These are phyloP conservation scores for Trichomalopsis sarcophagae DNA, from an alignment of 1,140 invertebrate species.

Conservation along the genomic window DNA sequence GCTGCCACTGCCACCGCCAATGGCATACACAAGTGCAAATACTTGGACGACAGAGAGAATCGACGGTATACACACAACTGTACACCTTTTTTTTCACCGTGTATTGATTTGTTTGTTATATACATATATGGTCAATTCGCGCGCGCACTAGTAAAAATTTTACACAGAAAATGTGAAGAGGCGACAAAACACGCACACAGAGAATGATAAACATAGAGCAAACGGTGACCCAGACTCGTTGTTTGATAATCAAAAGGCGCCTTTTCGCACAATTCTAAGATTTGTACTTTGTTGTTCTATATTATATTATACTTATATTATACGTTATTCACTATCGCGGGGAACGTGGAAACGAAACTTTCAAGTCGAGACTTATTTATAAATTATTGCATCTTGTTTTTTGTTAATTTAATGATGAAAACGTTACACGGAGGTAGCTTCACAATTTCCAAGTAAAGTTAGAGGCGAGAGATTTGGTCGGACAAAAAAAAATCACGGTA, in stretches of 20 bases:
- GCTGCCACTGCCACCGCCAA: slow-evolving; percentile 12
- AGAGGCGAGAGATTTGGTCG: neutral
- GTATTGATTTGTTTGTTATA: neutral
- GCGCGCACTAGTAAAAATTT: neutral
- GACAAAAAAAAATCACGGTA: neutral
- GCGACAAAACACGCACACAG: neutral
- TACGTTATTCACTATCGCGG: slow-evolving; percentile 8
- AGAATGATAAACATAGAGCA: neutral
- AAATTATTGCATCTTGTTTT: slow-evolving; percentile 49
- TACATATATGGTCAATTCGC: neutral
- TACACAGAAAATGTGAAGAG: neutral
- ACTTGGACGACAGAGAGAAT: neutral
- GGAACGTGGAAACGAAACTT: slow-evolving; percentile 4
- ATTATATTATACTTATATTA: slow-evolving; percentile 6
- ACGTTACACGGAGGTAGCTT: neutral
- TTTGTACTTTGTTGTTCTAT: slow-evolving; percentile 24
- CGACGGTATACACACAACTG: neutral
- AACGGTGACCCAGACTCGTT: slow-evolving; percentile 7
- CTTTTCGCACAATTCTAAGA: slow-evolving; percentile 10
- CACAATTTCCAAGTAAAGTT: neutral
- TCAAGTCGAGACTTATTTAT: slow-evolving; percentile 35
- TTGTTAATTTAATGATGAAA: slow-evolving; percentile 14
- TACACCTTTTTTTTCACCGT: neutral
- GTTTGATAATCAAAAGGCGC: slow-evolving; percentile 28
- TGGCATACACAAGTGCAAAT: slow-evolving; percentile 29